Base-by-base conservation (phyloP, 2,888 invertebrate genomes). In the Drymonia ruficornis region DNA sequence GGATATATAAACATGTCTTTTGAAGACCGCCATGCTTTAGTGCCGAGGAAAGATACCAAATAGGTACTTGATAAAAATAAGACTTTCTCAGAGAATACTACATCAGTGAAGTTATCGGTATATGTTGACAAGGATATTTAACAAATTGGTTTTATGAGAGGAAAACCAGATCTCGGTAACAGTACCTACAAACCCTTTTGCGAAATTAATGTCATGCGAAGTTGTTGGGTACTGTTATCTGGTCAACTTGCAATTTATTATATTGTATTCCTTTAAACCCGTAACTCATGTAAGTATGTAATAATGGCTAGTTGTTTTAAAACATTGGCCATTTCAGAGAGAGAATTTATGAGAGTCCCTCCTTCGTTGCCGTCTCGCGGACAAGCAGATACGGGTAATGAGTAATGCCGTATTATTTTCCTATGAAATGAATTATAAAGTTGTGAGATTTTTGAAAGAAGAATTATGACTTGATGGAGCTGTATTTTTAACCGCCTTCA, bases 321-420 rank as follows among this genome's bases (percentile, higher is more conserved):
- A 52, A 49, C 49, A 45, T 46, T 48, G 44, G 28, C 52, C 51
- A 49, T 64, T 51, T 23, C n/a, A n/a, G 31, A 46, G 45, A 12
- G 36, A 47, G 38, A 55, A 67, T 70, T 70, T 70, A 70, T 54
- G 52, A 46, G 44, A n/a, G 56, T 57, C 57, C 59, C 57, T 56
- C 57, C 60, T 53, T 60, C 47, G 6, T 47, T 49, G 45, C 60
- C 56, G 56, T 38, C 38, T 29, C 36, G 13, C 49, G 46, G 56
- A 61, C 53, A 58, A 55, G 28, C 9, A 65, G 43, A 63, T 71
- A 57, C 59, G 42, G 45, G 18, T 6, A 29, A 29, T 29, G 43
- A 43, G 6, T 43, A 43, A 43, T 43, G 43, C 23, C 23, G 9
- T 12, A 13, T 19, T 19, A 11, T 43, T 43, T 7, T 19, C 1